Evolutionary conservation across 2,113 vertebrate genomes (phyloP).

Genomic region (Terrapene triunguis): DNA sequence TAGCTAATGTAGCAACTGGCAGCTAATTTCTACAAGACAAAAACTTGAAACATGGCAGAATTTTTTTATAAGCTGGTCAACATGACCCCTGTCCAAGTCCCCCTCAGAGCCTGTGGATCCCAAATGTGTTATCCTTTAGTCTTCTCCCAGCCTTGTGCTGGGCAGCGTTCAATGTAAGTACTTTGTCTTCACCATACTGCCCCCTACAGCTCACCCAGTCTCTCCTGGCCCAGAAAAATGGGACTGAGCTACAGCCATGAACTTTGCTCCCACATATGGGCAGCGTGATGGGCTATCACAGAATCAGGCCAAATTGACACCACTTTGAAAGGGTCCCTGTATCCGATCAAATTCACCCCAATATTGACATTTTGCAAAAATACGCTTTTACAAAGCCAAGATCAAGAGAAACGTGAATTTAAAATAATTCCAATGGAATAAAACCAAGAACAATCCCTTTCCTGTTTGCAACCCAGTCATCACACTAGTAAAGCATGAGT

Average conservation of each 20-base stretch:
- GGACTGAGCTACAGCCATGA: constrained; percentile 8
- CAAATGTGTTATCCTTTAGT: not conserved
- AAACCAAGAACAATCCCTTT: not conserved
- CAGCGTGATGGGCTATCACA: constrained; percentile 13
- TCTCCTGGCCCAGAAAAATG: not conserved
- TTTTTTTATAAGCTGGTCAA: not conserved
- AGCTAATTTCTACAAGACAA: not conserved
- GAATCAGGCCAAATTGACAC: constrained; percentile 51
- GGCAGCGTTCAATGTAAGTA: constrained; percentile 8
- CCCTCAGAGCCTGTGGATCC: not conserved
- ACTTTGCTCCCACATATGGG: constrained; percentile 40
- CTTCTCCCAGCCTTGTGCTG: not conserved
- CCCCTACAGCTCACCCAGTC: not conserved
- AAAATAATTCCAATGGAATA: constrained; percentile 17
- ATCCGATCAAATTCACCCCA: constrained; percentile 47
- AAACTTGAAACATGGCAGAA: not conserved
- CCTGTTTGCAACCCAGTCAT: not conserved
- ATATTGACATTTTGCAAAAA: not conserved
- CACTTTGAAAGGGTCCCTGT: constrained; percentile 22
- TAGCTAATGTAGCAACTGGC: not conserved
- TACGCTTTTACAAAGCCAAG: not conserved
- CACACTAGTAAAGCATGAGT: not conserved
- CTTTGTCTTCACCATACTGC: not conserved
- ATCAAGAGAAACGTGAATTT: not conserved
- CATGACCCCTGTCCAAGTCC: not conserved